Evolutionary conservation across 2,797 vertebrate species (phyloP).

Genomic region (Coilia nasus): DNA sequence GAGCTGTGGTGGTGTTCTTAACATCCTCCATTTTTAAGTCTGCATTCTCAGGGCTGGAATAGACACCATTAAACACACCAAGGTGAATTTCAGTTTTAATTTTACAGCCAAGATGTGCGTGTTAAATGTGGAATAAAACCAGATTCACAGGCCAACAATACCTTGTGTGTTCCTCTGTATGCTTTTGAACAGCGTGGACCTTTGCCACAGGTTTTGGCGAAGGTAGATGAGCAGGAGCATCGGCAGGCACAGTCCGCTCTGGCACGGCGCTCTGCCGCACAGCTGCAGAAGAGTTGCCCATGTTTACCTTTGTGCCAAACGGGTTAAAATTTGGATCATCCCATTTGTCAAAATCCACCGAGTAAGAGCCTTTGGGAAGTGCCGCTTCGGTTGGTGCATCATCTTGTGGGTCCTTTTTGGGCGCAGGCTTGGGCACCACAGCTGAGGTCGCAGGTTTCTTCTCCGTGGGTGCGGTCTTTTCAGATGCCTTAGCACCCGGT

Average conservation of each 20-base stretch:
- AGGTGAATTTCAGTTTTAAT: neutral
- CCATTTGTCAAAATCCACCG: slow-evolving; percentile 76
- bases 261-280: slow-evolving; percentile 32
- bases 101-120: neutral
- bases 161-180: neutral
- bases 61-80: neutral
- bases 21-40: neutral
- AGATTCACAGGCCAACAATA: neutral
- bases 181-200: neutral
- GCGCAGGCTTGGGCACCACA: neutral
- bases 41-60: neutral
- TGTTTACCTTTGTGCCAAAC: slow-evolving; percentile 67
- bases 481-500: slow-evolving; percentile 61
- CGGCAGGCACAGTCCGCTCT: neutral
- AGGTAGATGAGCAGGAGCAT: neutral
- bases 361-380: slow-evolving; percentile 66
- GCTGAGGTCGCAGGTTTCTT: slow-evolving; percentile 24
- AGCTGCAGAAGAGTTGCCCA: slow-evolving; percentile 67
- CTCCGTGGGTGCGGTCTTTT: slow-evolving; percentile 49
- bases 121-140: neutral
- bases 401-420: slow-evolving; percentile 35
- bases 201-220: neutral
- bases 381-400: slow-evolving; percentile 45
- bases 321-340: slow-evolving; percentile 81
- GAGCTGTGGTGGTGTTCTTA: neutral